A percentile compares a stretch with the other conserved stretches of the same genome.
Evolutionary conservation across 92 coral and sea anemone species (phyloP).

Genomic region (Epizoanthus rinbou): DNA sequence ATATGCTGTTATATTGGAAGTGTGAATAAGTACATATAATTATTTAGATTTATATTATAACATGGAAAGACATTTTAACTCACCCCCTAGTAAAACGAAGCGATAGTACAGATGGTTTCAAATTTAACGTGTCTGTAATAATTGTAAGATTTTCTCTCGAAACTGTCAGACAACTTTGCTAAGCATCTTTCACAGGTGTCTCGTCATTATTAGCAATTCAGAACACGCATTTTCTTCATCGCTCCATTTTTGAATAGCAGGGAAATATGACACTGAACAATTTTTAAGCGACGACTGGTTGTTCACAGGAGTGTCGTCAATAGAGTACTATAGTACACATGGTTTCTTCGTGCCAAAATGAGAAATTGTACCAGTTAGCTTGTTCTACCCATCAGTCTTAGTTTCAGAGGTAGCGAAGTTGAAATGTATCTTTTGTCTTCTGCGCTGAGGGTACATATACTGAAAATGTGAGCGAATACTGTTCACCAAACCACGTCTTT

Average conservation of each 20-base stretch:
- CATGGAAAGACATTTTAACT: slow-evolving; percentile 90
- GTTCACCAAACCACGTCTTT: not conserved
- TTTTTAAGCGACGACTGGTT: slow-evolving; percentile 16
- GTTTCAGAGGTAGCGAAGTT: slow-evolving; percentile 12
- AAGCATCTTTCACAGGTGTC: slow-evolving; percentile 38
- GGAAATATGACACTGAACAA: slow-evolving; percentile 24
- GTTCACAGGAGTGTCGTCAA: slow-evolving; percentile 4
- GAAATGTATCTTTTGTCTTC: slow-evolving; percentile 21
- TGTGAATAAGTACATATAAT: slow-evolving; percentile 99
- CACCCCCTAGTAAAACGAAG: slow-evolving; percentile 68
- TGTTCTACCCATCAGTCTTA: too few relatives aligned
- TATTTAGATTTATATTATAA: slow-evolving; percentile 99
- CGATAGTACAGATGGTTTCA: slow-evolving; percentile 64
- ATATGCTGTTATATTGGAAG: slow-evolving; percentile 70
- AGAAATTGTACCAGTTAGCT: too few relatives aligned
- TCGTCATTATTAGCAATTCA: slow-evolving; percentile 40
- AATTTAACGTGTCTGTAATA: slow-evolving; percentile 44
- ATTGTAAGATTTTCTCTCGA: slow-evolving; percentile 67
- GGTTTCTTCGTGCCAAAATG: too few relatives aligned
- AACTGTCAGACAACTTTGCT: slow-evolving; percentile 43
- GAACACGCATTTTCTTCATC: slow-evolving; percentile 34
- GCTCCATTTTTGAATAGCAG: slow-evolving; percentile 22
- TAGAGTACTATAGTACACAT: too few relatives aligned
- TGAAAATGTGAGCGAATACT: not conserved
- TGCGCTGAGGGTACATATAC: not conserved